phyloP scores from a whole-genome alignment of 1,140 invertebrate species.

The Acyrthosiphon pisum region DNA sequence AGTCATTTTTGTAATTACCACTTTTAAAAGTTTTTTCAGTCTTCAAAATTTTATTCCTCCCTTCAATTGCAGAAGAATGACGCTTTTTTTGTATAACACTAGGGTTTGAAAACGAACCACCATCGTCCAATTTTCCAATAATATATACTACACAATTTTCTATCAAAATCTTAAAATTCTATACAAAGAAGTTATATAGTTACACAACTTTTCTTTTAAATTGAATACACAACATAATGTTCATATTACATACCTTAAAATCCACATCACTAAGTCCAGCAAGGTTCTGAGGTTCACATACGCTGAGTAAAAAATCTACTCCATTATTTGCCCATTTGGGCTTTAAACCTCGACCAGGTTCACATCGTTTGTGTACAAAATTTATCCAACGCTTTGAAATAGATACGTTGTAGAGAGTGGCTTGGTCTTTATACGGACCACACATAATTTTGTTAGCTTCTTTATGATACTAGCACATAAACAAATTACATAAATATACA shows the following conservation, averaged over 20 bases:
- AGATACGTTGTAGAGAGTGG: constrained; percentile 69
- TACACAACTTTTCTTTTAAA: background rate
- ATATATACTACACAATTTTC: constrained; percentile 82
- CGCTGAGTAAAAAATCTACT: constrained; percentile 81
- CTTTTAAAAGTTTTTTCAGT: constrained; percentile 37
- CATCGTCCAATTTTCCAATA: constrained; percentile 70
- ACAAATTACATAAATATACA: constrained; percentile 27
- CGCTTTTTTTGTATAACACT: constrained; percentile 18
- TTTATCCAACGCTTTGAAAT: constrained; percentile 88
- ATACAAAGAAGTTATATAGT: constrained; percentile 25
- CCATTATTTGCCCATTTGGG: constrained; percentile 87
- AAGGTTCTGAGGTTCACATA: constrained; percentile 82
- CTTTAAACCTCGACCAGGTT: constrained; percentile 79
- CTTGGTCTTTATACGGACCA: constrained; percentile 63
- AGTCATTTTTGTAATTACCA: background rate
- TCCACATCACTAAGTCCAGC: constrained; percentile 76
- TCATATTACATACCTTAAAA: constrained; percentile 70
- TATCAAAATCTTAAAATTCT: constrained; percentile 74
- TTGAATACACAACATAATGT: background rate
- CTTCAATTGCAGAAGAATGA: constrained; percentile 17
- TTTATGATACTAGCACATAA: constrained; percentile 75
- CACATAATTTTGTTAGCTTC: constrained; percentile 75
- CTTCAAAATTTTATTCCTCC: constrained; percentile 44
- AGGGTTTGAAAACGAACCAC: background rate
- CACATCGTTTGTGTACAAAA: constrained; percentile 82